Evolutionary conservation across 37 sponge, comb jelly and placozoan genomes (phyloP), one percentile per base, ranked within the genome.

Genomic region (Aplysina aerophoba): DNA sequence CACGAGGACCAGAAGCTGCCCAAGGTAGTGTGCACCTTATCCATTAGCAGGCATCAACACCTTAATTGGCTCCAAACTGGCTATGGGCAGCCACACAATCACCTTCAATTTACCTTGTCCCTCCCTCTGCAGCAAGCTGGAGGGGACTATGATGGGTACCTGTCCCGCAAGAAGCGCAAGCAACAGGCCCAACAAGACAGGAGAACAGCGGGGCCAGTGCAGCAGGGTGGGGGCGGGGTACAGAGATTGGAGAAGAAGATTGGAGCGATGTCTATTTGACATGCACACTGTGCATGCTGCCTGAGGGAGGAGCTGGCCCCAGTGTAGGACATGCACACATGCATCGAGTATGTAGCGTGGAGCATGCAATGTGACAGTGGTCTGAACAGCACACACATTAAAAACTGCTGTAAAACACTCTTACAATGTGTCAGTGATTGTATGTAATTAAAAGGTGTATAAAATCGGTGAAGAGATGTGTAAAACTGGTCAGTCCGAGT

Each of bases 141-240:
- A 44, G 50, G 50, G 50, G 50, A 8, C 50, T 11, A 3, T 44
- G 50, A 44, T 8, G 6, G 6, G n/a, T 35, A 35, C 17, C 65
- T 36, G 38, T 55, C 60, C 17, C 22, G 38, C 19, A 2, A 13
- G 27, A 27, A 35, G 12, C 53, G 35, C 28, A 59, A 37, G 15
- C 86, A 81, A 19, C 85, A 88, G 34, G 83, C 87, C 39, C 87
- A 91, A 40, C 83, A 66, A 56, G 81, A 91, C 25, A 55, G 91
- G 54, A 91, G 83, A 58, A 84, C 60, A 59, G 27, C 25, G 40
- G 92, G 89, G 0, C 89, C 85, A 63, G 75, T 35, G 0, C 89
- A 88, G 55, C 54, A 89, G 27, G 89, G 89, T 39, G 74, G 59
- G 61, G 67, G 88, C n/a, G 65, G 88, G 34, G 15, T 3, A 28